Evolutionary conservation across 2,113 vertebrate species (phyloP).

Genomic region (Antennarius striatus): DNA sequence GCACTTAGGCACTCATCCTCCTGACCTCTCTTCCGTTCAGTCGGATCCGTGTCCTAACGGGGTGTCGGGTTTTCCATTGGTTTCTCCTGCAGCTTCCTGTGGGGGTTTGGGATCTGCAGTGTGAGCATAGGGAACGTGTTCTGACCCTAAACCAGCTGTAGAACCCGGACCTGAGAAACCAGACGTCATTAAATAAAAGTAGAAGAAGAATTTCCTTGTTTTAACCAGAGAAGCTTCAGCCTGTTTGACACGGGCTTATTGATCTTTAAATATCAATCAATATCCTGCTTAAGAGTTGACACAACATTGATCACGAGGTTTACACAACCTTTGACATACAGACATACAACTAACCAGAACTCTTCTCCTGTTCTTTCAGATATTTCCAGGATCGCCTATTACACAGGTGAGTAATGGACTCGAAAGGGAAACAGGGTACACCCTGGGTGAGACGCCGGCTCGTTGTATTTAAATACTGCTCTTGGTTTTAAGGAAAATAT

Average conservation of each 20-base stretch:
- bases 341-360: constrained; percentile 43
- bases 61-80: constrained; percentile 55
- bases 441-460: no score
- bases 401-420: constrained; percentile 81
- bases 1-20: constrained; percentile 54
- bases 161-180: no score
- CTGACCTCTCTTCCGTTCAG: constrained; percentile 36
- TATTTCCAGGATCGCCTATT: constrained; percentile 87
- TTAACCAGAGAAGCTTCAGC: background rate
- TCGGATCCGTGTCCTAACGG: constrained; percentile 38
- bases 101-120: constrained; percentile 23
- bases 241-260: constrained; percentile 36
- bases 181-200: no score
- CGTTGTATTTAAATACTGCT: no score
- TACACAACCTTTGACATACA: background rate
- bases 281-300: constrained; percentile 11
- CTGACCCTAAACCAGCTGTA: background rate
- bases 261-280: constrained; percentile 39
- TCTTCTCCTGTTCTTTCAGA: constrained; percentile 76
- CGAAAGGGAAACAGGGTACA: no score
- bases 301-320: constrained; percentile 17
- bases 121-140: background rate
- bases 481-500: no score
- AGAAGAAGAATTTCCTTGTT: no score
- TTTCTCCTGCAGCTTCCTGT: constrained; percentile 53